Evolutionary conservation across 2,888 invertebrate genomes (phyloP).

Genomic region (Cremastobaeus sp.): DNA sequence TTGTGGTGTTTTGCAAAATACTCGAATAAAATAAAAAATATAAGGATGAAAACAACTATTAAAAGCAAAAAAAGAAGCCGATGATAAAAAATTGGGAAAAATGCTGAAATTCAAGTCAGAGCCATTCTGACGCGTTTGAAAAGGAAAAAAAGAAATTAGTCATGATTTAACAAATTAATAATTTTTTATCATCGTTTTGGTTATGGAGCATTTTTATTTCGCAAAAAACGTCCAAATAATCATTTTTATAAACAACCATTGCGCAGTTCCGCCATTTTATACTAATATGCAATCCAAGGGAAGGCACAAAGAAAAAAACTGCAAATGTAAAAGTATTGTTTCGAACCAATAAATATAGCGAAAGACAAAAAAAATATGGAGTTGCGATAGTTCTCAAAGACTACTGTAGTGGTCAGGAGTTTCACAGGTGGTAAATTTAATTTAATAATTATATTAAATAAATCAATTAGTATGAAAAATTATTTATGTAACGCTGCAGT

Average conservation of each 20-base stretch:
- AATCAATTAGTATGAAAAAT: no score
- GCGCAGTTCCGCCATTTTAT: slow-evolving; percentile 14
- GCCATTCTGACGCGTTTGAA: slow-evolving; percentile 37
- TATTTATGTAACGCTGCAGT: no score
- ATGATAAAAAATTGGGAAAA: slow-evolving; percentile 1
- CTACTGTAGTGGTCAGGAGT: slow-evolving; percentile 9
- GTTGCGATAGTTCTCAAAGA: slow-evolving; percentile 2
- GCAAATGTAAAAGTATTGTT: slow-evolving; percentile 52
- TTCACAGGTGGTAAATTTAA: slow-evolving; percentile 5
- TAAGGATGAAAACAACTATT: background rate
- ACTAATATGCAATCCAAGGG: slow-evolving; percentile 13
- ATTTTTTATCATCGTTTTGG: slow-evolving; percentile 30
- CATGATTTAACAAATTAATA: slow-evolving; percentile 49
- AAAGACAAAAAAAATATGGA: slow-evolving; percentile 52
- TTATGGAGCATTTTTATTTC: slow-evolving; percentile 8
- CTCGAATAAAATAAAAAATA: slow-evolving; percentile 14
- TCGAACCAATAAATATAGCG: slow-evolving; percentile 58
- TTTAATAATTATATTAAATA: background rate
- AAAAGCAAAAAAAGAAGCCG: background rate
- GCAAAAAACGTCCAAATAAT: slow-evolving; percentile 1
- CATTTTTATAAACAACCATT: slow-evolving; percentile 15
- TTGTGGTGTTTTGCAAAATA: slow-evolving; percentile 10
- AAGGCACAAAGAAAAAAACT: slow-evolving; percentile 40
- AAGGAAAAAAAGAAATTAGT: slow-evolving; percentile 27
- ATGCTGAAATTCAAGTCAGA: slow-evolving; percentile 29